Conservation (phyloP, 1,140 invertebrate species). For the Akabosia matsudoensis region DNA sequence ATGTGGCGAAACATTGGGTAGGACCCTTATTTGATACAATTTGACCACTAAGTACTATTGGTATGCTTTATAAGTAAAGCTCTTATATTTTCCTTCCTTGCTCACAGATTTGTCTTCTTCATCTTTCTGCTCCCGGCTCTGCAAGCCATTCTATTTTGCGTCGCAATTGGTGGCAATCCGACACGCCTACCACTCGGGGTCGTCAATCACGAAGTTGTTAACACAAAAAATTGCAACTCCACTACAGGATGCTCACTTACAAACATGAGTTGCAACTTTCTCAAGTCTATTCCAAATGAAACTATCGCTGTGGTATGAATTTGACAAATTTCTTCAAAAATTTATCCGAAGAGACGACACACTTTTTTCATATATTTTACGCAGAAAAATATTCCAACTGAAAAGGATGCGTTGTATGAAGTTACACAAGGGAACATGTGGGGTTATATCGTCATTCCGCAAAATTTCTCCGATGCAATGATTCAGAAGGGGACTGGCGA, state of each 20-base stretch:
- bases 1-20: conserved; percentile 91
- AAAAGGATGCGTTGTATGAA: conserved; percentile 64
- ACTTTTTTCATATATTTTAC: too few species aligned
- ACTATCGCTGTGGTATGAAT: conserved; percentile 36
- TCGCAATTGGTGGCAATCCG: conserved; percentile 88
- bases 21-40: conserved; percentile 45
- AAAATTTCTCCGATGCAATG: conserved; percentile 80
- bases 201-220: conserved; percentile 75
- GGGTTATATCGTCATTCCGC: conserved; percentile 79
- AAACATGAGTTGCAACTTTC: conserved; percentile 71
- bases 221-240: conserved; percentile 54
- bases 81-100: conserved; percentile 5
- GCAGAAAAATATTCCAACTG: too few species aligned
- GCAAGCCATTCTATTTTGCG: conserved; percentile 92
- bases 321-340: too few species aligned
- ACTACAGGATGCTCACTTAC: conserved; percentile 64
- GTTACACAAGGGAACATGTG: conserved; percentile 74
- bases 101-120: conserved; percentile 77
- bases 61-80: neutral
- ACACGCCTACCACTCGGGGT: conserved; percentile 77
- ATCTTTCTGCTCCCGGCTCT: conserved; percentile 86
- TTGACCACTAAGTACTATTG: neutral
- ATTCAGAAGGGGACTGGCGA: conserved; percentile 67
- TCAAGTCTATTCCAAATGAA: conserved; percentile 60
- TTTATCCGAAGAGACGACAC: neutral